A percentile compares a stretch with the other conserved stretches of the same genome.
Conservation (phyloP, 2,888 invertebrate genomes). For the Cerastoderma edule region DNA sequence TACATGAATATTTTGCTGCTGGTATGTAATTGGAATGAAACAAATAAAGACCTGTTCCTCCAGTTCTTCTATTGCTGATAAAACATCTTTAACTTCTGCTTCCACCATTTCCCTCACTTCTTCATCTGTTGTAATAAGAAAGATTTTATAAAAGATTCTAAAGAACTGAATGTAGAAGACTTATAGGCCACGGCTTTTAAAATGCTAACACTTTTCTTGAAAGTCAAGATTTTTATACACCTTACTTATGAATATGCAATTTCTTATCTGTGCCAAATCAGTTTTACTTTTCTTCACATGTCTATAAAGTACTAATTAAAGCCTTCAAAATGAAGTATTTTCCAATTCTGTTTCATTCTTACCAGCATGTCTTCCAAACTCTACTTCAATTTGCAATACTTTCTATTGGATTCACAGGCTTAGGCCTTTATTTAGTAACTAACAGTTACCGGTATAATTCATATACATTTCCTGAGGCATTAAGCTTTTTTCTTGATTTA, state of each 20-base stretch:
- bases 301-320: not conserved
- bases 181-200: not conserved
- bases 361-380: not conserved
- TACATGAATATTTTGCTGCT: not conserved
- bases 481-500: not conserved
- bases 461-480: not conserved
- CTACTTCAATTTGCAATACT: no score
- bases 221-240: not conserved
- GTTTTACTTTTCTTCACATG: not conserved
- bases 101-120: constrained; percentile 14
- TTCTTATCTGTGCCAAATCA: not conserved
- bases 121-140: not conserved
- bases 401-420: no score
- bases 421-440: no score
- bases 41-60: constrained; percentile 12
- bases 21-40: not conserved
- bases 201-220: not conserved
- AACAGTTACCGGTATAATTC: not conserved
- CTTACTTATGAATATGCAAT: not conserved
- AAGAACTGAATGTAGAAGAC: not conserved
- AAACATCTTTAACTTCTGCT: not conserved
- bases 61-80: constrained; percentile 7
- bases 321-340: no score
- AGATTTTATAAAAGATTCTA: not conserved
- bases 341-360: not conserved